These are phyloP conservation scores for Mirza zaza DNA, from an alignment of 2,113 vertebrate species.

Conservation along the genomic window DNA sequence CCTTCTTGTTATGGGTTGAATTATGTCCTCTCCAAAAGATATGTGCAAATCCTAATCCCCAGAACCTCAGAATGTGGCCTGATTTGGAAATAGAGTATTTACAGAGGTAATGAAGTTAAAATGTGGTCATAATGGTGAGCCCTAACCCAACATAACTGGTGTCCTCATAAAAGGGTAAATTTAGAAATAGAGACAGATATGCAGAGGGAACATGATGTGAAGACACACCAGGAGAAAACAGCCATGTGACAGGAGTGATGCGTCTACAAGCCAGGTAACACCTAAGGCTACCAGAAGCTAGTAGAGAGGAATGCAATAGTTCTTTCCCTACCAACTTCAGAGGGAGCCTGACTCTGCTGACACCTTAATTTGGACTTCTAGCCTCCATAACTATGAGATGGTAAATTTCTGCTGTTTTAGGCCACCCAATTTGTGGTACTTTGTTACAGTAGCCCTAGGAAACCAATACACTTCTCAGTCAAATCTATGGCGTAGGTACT, in stretches of 20 bases:
- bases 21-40: background rate
- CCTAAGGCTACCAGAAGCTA: background rate
- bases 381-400: background rate
- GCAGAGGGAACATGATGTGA: background rate
- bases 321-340: background rate
- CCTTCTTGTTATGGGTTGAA: background rate
- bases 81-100: conserved; percentile 1
- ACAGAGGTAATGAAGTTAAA: conserved; percentile 11
- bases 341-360: background rate
- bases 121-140: background rate
- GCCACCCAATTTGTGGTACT: background rate
- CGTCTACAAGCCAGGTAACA: background rate
- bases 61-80: background rate
- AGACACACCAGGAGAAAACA: background rate
- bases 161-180: background rate
- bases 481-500: background rate
- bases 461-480: background rate
- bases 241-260: background rate
- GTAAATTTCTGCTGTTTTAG: conserved; percentile 9
- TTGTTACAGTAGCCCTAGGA: background rate
- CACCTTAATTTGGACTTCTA: background rate
- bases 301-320: background rate
- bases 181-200: background rate
- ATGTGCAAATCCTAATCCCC: background rate
- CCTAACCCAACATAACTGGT: background rate